Evolutionary conservation across 2,888 invertebrate species (phyloP).

Genomic region (Erebia epiphron): DNA sequence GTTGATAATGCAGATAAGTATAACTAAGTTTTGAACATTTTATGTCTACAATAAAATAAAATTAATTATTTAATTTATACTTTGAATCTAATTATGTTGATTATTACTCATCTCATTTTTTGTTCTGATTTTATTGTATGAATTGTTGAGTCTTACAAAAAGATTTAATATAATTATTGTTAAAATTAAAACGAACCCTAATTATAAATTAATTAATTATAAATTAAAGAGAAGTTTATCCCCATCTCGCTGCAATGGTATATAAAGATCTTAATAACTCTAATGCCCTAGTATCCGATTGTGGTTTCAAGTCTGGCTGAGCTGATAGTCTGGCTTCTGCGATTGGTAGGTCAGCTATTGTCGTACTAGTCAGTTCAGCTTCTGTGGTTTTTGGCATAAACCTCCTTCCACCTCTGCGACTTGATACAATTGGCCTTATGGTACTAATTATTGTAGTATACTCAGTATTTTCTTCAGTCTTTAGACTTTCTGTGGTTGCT

Average conservation of each 20-base stretch:
- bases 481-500: conserved; percentile 49
- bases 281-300: conserved; percentile 90
- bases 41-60: not conserved
- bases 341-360: conserved; percentile 62
- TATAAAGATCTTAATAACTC: conserved; percentile 92
- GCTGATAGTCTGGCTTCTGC: conserved; percentile 70
- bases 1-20: not conserved
- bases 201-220: conserved; percentile 49
- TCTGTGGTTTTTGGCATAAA: conserved; percentile 58
- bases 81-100: not conserved
- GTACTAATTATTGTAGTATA: conserved; percentile 63
- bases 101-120: not conserved
- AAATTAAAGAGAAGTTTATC: conserved; percentile 63
- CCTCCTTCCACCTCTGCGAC: conserved; percentile 67
- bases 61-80: not conserved
- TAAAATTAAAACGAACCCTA: conserved; percentile 49
- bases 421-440: conserved; percentile 57
- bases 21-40: conserved; percentile 9
- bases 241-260: conserved; percentile 92
- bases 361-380: conserved; percentile 49
- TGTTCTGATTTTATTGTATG: not conserved
- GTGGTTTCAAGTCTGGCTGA: conserved; percentile 63
- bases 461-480: conserved; percentile 53
- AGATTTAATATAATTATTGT: not conserved
- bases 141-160: not conserved